Base-by-base conservation (phyloP, 2,113 vertebrate genomes). In the Thunnus maccoyii region DNA sequence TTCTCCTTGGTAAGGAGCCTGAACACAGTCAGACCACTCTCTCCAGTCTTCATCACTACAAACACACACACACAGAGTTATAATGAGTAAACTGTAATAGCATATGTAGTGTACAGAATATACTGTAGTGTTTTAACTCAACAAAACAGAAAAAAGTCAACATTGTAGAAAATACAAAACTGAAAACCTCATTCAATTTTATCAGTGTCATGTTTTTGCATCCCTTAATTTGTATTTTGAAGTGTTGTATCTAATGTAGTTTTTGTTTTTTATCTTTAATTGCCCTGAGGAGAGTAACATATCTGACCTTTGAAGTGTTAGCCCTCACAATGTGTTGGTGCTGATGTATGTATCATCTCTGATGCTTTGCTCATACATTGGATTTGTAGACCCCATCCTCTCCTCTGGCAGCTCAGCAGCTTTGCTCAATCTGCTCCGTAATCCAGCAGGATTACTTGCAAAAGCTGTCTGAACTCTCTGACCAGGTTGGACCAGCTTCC, bases 11-110 rank as follows among this genome's bases (percentile, higher is more conserved):
- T 95, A 79, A 96, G 94, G 44, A 96, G 92, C 66, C 94, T 80
- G 93, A 96, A 96, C 32, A 96, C 90, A 0, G 89, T 91, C 64
- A 92, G 82, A 3, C 94, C 94, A 0, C 89, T 96, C 84, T 96
- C 94, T 10, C 96, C 95, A 0, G 90, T 95, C 90, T 91, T 94
- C 86, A 96, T 96, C 88, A 96, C 96, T 96, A 54, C 0, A 80
- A 52, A 86, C 18, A 44, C 77, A 51, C 17, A 66, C 15, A 80
- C 50, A 64, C 20, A 76, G 18, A 61, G 22, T 32, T 12, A 14
- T 1, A 6, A 67, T 4, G 12, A 70, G 2, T 51, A 17, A 54
- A 10, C 5, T 44, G 8, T 9, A 9, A 41, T 41, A 41, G 36
- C 9, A 41, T 41, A 41, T 41, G 7, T 41, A 41, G 7, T 41